A percentile compares a stretch with the other conserved stretches of the same genome.
Conservation (phyloP, 2,797 vertebrate genomes). For the Cetoscarus ocellatus region DNA sequence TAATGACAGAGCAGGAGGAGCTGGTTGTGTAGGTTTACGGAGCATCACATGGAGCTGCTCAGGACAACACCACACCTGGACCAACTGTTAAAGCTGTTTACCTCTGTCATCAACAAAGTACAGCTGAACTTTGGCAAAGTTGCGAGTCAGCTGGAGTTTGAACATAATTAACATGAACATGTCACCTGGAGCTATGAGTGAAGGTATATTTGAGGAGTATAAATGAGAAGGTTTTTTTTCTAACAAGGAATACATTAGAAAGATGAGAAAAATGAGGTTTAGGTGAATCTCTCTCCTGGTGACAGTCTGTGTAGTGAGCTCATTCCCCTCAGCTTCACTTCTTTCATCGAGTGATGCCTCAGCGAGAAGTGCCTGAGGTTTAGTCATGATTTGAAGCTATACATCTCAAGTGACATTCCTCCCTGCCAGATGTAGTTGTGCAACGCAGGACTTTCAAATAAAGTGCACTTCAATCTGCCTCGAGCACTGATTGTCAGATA, state of each 20-base stretch:
- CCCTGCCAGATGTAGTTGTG: conserved; percentile 68
- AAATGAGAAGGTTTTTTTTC: background rate
- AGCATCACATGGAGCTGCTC: conserved; percentile 59
- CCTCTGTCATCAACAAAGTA: conserved; percentile 60
- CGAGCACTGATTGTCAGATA: conserved; percentile 69
- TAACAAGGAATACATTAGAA: background rate
- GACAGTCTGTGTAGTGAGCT: conserved; percentile 8
- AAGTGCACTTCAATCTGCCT: conserved; percentile 68
- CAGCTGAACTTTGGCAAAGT: conserved; percentile 18
- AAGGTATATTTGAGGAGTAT: background rate
- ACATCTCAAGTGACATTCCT: conserved; percentile 57
- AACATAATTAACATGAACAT: background rate
- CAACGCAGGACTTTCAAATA: conserved; percentile 65
- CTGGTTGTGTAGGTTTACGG: conserved; percentile 72
- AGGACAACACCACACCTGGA: conserved; percentile 65
- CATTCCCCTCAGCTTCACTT: conserved; percentile 1
- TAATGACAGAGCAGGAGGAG: conserved; percentile 77
- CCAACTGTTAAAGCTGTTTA: conserved; percentile 53
- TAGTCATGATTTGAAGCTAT: conserved; percentile 49
- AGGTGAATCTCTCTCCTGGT: background rate
- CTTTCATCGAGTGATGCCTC: conserved; percentile 21
- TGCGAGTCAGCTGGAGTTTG: conserved; percentile 1
- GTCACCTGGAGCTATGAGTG: background rate
- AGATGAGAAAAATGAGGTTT: background rate
- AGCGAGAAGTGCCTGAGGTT: conserved; percentile 47